Conservation (phyloP, 2,797 vertebrate species). For the Gallinago nigripennis region DNA sequence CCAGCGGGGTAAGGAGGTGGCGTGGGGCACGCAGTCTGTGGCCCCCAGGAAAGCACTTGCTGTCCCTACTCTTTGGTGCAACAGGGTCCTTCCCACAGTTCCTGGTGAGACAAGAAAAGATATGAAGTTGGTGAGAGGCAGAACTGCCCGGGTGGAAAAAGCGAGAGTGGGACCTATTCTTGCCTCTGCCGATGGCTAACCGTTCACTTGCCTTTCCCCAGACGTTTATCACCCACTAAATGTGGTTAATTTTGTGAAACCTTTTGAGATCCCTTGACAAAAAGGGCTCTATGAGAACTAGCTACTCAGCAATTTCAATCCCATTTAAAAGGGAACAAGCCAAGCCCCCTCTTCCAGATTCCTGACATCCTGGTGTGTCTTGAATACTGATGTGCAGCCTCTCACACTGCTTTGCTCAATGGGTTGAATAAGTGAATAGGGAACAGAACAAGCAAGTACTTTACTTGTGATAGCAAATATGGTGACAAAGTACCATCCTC, state of each 20-base stretch:
- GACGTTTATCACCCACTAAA: background rate
- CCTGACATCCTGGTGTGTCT: background rate
- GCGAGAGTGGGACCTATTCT: background rate
- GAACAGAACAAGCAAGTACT: background rate
- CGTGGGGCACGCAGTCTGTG: fast-evolving
- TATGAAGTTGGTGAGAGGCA: fast-evolving
- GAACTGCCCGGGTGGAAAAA: background rate
- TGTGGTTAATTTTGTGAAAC: background rate
- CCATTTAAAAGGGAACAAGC: background rate
- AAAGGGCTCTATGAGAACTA: background rate
- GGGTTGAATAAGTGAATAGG: background rate
- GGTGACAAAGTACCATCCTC: background rate
- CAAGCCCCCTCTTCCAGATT: background rate
- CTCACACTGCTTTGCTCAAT: background rate
- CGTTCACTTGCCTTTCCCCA: background rate
- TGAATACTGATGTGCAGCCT: constrained; percentile 25
- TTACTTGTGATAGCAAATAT: background rate
- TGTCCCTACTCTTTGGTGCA: background rate
- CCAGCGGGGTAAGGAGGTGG: background rate
- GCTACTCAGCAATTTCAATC: background rate
- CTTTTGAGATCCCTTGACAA: background rate
- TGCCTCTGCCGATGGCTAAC: background rate
- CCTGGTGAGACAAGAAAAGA: background rate
- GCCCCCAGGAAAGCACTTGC: background rate
- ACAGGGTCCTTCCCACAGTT: background rate